These are phyloP conservation scores for Perccottus glenii DNA, from an alignment of 2,113 vertebrate species.

Conservation along the genomic window DNA sequence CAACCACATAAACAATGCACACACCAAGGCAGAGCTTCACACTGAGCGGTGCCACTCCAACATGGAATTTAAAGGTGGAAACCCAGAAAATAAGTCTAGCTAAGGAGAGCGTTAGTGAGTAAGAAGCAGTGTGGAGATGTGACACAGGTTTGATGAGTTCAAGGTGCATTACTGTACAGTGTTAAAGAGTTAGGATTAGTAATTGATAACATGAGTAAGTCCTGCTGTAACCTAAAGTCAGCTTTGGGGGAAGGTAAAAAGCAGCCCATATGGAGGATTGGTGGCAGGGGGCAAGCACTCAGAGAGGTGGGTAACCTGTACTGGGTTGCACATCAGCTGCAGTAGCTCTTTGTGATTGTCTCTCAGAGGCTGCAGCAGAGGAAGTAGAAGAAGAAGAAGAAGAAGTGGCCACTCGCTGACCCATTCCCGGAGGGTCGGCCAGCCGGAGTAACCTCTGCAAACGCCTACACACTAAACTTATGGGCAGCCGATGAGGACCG, in stretches of 20 bases:
- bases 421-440: conserved; percentile 91
- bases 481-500: conserved; percentile 87
- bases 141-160: background rate
- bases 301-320: conserved; percentile 83
- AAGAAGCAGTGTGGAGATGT: conserved; percentile 25
- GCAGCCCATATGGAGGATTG: conserved; percentile 8
- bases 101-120: conserved; percentile 48
- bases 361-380: conserved; percentile 73
- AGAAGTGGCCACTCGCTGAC: conserved; percentile 74
- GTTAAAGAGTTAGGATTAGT: conserved; percentile 42
- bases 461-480: conserved; percentile 98
- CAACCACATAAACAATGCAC: conserved; percentile 33
- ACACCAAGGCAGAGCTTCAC: conserved; percentile 29
- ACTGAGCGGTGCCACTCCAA: conserved; percentile 51
- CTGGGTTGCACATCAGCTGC: conserved; percentile 73
- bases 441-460: conserved; percentile 93
- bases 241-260: background rate
- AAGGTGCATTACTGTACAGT: conserved; percentile 27
- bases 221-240: conserved; percentile 22
- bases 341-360: conserved; percentile 67
- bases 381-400: conserved; percentile 34
- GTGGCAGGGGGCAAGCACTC: conserved; percentile 22
- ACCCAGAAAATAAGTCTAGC: conserved; percentile 48
- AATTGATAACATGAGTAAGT: conserved; percentile 25
- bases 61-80: conserved; percentile 32